Evolutionary conservation across 2,113 vertebrate genomes (phyloP), one percentile per base, ranked within the genome.

Genomic region (Cardinalis cardinalis): DNA sequence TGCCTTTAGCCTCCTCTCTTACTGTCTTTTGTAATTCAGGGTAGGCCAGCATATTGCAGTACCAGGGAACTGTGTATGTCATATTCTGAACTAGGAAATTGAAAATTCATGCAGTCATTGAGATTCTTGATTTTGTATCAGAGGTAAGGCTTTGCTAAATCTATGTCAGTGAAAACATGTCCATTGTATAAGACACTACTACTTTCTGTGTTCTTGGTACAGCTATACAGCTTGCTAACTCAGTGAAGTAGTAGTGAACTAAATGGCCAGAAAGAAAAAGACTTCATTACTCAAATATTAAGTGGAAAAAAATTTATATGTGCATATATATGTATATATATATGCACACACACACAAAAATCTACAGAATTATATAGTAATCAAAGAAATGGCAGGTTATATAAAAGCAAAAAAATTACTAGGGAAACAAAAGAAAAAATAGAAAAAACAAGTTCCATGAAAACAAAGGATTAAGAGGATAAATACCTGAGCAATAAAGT

Each of bases 241-340:
- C 20, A n/a, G 11, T 72, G 46, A 84, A 32, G 26, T 1, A 44
- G 23, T 40, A 14, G 9, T 44, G 19, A n/a, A n/a, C 12, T 48
- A 46, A 29, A 41, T 2, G 60, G 17, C 6, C 14, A 48, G 43
- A 75, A 89, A 83, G 34, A 25, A 79, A 63, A 63, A 11, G 3
- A 48, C 3, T 66, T 65, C 10, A 38, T 55, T 53, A 44, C 25
- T 88, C 34, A 53, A 58, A 85, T 18, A 41, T 2, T 1, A 72
- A 73, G 13, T 58, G 20, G 13, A 31, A 51, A 44, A 26, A 20
- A 48, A 8, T 9, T 31, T 29, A 13, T 41, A 18, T 40, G 14
- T 38, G 9, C 3, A 3, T 11, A 18, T 28, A 2, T 46, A 18
- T 38, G 11, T 46, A 23, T 38, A 2, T 10, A 18, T 40, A 2